Conservation (phyloP, 2,888 invertebrate genomes). For the Rotaria socialis region DNA sequence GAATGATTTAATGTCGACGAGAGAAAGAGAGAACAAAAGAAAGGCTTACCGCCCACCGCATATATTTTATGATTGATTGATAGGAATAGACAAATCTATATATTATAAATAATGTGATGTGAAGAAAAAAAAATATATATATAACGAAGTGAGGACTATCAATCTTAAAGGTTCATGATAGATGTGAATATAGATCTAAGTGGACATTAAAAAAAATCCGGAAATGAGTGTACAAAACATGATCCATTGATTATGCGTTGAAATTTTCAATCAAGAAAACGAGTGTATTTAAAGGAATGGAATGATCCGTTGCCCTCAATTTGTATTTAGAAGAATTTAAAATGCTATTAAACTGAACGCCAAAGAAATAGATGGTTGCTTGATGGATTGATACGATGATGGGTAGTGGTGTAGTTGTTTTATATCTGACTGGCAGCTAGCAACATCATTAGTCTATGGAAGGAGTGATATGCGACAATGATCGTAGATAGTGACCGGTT, state of each 20-base stretch:
- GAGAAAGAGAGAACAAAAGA: neutral
- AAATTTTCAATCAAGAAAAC: neutral
- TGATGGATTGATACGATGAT: constrained; percentile 34
- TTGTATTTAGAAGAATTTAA: too few species aligned
- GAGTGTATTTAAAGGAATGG: neutral
- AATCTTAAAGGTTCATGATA: neutral
- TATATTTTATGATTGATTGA: constrained; percentile 17
- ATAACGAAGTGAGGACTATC: neutral
- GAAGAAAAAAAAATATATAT: neutral
- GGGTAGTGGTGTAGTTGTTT: neutral
- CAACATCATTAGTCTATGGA: constrained; percentile 2
- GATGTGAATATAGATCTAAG: neutral
- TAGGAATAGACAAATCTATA: constrained; percentile 33
- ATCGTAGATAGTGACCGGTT: neutral
- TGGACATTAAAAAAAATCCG: neutral
- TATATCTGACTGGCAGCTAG: neutral
- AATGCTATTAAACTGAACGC: too few species aligned
- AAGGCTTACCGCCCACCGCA: neutral
- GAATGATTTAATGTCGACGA: neutral
- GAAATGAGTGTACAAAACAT: neutral
- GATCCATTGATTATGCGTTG: neutral
- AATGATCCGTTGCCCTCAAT: neutral
- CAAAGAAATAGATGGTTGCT: neutral
- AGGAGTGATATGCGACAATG: neutral
- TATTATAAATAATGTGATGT: neutral